A percentile compares a stretch with the other conserved stretches of the same genome.
These are phyloP conservation scores for Mongoloraphidia duomilia DNA, from an alignment of 2,888 invertebrate genomes.

Conservation along the genomic window DNA sequence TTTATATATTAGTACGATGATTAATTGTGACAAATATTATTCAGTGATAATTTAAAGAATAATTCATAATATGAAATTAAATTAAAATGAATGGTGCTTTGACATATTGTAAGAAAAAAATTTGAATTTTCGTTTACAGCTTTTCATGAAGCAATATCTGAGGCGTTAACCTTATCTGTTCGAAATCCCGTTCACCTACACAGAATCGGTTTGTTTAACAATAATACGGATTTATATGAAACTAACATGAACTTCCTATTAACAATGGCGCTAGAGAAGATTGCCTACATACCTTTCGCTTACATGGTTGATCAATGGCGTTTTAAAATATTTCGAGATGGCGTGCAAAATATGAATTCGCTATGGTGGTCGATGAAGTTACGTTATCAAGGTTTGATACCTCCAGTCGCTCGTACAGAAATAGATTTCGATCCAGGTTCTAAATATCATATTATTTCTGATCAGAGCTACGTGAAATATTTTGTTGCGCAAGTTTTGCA, in stretches of 20 bases:
- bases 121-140: constrained; percentile 33
- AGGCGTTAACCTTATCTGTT: constrained; percentile 62
- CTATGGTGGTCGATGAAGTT: constrained; percentile 64
- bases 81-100: neutral
- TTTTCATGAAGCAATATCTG: constrained; percentile 76
- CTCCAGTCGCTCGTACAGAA: constrained; percentile 52
- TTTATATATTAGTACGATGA: no score
- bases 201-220: constrained; percentile 54
- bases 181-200: constrained; percentile 63
- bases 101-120: constrained; percentile 1
- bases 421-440: constrained; percentile 71
- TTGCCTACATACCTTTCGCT: constrained; percentile 65
- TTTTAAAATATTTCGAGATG: constrained; percentile 64
- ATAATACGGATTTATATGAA: constrained; percentile 49
- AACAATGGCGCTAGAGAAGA: constrained; percentile 63
- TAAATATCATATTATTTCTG: constrained; percentile 68
- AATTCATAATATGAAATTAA: neutral
- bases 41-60: neutral
- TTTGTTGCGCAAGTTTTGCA: constrained; percentile 70
- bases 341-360: constrained; percentile 53
- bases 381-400: constrained; percentile 58
- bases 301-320: constrained; percentile 76
- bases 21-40: no score
- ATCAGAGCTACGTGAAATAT: constrained; percentile 59
- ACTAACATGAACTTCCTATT: constrained; percentile 64